phyloP scores from a whole-genome alignment of 2,113 vertebrate species.

The Thymallus thymallus region DNA sequence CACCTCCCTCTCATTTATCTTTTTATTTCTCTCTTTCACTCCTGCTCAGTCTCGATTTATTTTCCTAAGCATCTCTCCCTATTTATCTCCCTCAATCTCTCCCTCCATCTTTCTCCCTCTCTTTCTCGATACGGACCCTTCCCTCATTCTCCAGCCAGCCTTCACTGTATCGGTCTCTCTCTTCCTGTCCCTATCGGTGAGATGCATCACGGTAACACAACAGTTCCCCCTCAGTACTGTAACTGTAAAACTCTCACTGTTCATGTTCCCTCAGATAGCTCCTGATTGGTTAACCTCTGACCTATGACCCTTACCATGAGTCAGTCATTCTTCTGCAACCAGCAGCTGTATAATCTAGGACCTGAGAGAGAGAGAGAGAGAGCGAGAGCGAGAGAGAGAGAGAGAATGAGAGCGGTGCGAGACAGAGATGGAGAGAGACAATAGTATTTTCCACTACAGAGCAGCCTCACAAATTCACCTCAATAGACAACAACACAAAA shows the following conservation, averaged over 20 bases:
- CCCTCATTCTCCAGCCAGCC: neutral
- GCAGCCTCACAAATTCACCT: conserved; percentile 47
- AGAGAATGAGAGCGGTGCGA: conserved; percentile 18
- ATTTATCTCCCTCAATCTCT: neutral
- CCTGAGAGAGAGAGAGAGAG: too few species aligned
- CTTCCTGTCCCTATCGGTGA: neutral
- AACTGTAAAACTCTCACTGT: neutral
- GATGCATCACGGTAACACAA: too few species aligned
- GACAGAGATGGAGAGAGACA: neutral
- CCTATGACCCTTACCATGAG: conserved; percentile 33
- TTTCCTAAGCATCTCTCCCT: neutral
- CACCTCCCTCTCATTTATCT: neutral
- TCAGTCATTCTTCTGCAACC: conserved; percentile 10
- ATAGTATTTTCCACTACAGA: conserved; percentile 38
- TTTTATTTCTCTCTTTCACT: neutral
- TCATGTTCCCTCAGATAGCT: neutral
- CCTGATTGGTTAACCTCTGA: conserved; percentile 15
- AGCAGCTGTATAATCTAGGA: conserved; percentile 15
- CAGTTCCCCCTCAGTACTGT: neutral
- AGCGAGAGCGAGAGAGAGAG: neutral
- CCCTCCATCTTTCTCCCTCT: neutral
- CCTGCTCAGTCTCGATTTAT: neutral
- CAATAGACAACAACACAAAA: conserved; percentile 56
- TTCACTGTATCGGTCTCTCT: neutral
- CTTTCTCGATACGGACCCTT: neutral